Percentiles rank a stretch among this genome's conserved stretches.
phyloP scores from a whole-genome alignment of 2,888 invertebrate species.

The Drosophila leonis region DNA sequence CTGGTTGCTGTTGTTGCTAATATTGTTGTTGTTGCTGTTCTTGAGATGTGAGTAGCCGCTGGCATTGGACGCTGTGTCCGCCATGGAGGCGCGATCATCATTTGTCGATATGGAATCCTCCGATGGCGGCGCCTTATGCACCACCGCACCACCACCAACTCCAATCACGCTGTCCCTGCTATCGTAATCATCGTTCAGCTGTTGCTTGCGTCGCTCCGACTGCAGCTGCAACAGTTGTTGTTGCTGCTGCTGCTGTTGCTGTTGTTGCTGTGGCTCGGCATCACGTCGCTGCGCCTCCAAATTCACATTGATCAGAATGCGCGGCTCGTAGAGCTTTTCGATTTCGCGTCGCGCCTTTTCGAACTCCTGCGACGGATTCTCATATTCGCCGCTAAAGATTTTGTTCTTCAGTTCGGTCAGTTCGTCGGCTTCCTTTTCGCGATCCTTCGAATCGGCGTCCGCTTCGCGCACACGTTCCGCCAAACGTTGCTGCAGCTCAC shows the following conservation, averaged over 20 bases:
- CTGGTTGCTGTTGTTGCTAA: conserved; percentile 43
- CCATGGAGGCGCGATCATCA: conserved; percentile 89
- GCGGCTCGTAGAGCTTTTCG: conserved; percentile 94
- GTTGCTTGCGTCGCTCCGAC: conserved; percentile 80
- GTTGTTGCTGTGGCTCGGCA: conserved; percentile 5
- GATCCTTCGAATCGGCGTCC: conserved; percentile 95
- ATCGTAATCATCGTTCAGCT: conserved; percentile 82
- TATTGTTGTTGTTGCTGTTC: conserved; percentile 58
- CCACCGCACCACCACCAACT: neutral
- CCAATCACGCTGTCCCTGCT: conserved; percentile 28
- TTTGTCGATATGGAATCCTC: conserved; percentile 78
- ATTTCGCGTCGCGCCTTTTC: conserved; percentile 90
- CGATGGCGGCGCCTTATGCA: conserved; percentile 50
- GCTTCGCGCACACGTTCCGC: conserved; percentile 97
- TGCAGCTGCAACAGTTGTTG: conserved; percentile 10
- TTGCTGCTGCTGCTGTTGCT: conserved; percentile 11
- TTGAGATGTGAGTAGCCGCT: conserved; percentile 70
- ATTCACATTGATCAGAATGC: conserved; percentile 90
- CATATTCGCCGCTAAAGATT: conserved; percentile 89
- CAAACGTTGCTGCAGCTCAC: conserved; percentile 95
- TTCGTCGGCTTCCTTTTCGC: conserved; percentile 95
- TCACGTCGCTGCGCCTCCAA: conserved; percentile 88
- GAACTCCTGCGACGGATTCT: conserved; percentile 89
- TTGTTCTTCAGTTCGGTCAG: conserved; percentile 93
- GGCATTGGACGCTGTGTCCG: conserved; percentile 89